phyloP scores from a whole-genome alignment of 2,888 invertebrate genomes.

The Pardosa pseudoannulata region DNA sequence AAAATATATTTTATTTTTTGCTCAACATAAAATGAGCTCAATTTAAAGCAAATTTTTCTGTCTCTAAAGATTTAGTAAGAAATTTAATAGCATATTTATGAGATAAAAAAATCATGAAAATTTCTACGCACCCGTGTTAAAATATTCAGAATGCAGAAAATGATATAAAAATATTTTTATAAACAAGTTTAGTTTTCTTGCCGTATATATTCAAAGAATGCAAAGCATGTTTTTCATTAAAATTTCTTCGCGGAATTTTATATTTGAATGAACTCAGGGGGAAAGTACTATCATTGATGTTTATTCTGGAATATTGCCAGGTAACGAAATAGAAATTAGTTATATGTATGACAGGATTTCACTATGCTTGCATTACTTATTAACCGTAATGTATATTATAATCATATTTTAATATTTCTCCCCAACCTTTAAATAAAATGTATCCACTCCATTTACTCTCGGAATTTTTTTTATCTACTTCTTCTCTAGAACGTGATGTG shows the following conservation, averaged over 20 bases:
- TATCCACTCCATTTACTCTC: too few relatives aligned
- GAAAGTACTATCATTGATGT: not conserved
- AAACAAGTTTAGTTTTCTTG: not conserved
- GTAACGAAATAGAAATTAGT: not conserved
- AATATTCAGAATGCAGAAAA: not conserved
- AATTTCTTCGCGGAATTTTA: not conserved
- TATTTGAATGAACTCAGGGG: not conserved
- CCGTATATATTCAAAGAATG: not conserved
- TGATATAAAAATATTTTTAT: not conserved
- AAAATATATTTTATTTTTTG: too few relatives aligned
- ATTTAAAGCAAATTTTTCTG: too few relatives aligned
- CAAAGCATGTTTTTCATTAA: not conserved
- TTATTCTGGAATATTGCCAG: not conserved
- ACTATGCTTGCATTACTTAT: not conserved
- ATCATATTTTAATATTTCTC: not conserved
- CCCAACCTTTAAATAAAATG: too few relatives aligned
- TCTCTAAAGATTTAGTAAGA: too few relatives aligned
- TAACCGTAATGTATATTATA: not conserved
- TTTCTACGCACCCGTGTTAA: not conserved
- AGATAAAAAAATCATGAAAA: too few relatives aligned
- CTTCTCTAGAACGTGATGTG: too few relatives aligned
- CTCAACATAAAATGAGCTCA: too few relatives aligned
- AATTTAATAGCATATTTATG: too few relatives aligned
- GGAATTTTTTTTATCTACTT: too few relatives aligned
- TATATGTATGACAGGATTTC: not conserved